Conservation (phyloP, 2,888 invertebrate genomes). For the Philhelius pedissequus region DNA sequence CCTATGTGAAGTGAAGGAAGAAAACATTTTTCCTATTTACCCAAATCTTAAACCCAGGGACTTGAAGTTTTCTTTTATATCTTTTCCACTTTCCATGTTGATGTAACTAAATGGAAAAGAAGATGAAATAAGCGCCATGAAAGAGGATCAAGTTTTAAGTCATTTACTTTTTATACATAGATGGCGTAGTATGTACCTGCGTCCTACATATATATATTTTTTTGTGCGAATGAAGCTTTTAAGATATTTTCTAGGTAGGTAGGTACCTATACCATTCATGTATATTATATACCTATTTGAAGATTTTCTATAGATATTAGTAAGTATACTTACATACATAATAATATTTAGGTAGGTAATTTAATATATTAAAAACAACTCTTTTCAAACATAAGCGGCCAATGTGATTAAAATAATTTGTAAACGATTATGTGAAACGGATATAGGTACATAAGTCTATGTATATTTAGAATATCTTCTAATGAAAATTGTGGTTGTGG, state of each 20-base stretch:
- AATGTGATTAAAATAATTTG: conserved; percentile 58
- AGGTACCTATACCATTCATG: neutral
- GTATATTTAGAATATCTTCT: too few species aligned
- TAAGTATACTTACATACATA: neutral
- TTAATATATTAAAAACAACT: neutral
- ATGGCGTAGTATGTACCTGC: neutral
- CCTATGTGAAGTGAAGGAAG: conserved; percentile 24
- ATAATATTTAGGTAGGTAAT: neutral
- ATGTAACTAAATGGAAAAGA: conserved; percentile 68
- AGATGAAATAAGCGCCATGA: conserved; percentile 67
- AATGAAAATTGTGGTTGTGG: neutral
- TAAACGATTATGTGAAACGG: conserved; percentile 28
- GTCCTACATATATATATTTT: neutral
- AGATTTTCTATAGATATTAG: conserved; percentile 14
- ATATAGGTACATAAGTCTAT: neutral
- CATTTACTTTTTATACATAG: conserved; percentile 66
- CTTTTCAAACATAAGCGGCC: conserved; percentile 48
- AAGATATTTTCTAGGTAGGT: neutral
- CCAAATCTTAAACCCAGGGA: conserved; percentile 40
- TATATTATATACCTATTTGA: neutral
- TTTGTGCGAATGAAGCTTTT: neutral
- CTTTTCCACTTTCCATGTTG: conserved; percentile 45
- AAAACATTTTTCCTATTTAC: conserved; percentile 63
- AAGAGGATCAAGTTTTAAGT: conserved; percentile 68
- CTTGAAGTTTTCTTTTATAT: conserved; percentile 36